Conservation (phyloP, 2,888 invertebrate genomes). For the Cybosia mesomella region DNA sequence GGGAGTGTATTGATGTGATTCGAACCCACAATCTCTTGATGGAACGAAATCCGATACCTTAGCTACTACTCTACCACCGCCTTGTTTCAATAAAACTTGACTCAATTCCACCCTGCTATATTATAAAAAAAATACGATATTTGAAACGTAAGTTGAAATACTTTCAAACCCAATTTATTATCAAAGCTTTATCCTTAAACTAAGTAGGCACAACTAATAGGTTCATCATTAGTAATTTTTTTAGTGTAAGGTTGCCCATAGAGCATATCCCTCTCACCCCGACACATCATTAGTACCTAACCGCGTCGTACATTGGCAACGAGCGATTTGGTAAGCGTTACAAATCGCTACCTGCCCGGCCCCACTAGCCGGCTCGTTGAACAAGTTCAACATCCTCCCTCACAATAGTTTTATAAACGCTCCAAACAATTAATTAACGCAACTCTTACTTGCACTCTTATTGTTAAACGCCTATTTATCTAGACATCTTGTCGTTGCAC, state of each 20-base stretch:
- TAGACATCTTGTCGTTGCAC: slow-evolving; percentile 16
- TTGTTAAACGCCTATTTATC: slow-evolving; percentile 16
- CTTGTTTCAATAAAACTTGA: too few species aligned
- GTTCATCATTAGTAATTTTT: too few species aligned
- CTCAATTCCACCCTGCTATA: too few species aligned
- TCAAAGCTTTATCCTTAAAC: background rate
- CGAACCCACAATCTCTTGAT: background rate
- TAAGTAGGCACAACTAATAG: background rate
- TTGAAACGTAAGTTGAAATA: background rate
- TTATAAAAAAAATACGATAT: too few species aligned
- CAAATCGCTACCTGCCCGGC: slow-evolving; percentile 18
- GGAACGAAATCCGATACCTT: too few species aligned
- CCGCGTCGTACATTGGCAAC: background rate
- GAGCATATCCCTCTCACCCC: too few species aligned
- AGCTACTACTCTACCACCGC: too few species aligned
- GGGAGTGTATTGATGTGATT: background rate
- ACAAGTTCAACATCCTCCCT: slow-evolving; percentile 13
- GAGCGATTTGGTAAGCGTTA: background rate
- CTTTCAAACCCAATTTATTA: background rate
- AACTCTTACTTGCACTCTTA: slow-evolving; percentile 15
- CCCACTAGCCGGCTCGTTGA: slow-evolving; percentile 1
- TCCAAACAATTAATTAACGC: slow-evolving; percentile 19
- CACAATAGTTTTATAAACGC: slow-evolving; percentile 23
- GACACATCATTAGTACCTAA: background rate
- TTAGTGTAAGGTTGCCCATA: too few species aligned